These are phyloP conservation scores for Dipodomys ordii DNA, from an alignment of 2,113 vertebrate species.

Conservation along the genomic window DNA sequence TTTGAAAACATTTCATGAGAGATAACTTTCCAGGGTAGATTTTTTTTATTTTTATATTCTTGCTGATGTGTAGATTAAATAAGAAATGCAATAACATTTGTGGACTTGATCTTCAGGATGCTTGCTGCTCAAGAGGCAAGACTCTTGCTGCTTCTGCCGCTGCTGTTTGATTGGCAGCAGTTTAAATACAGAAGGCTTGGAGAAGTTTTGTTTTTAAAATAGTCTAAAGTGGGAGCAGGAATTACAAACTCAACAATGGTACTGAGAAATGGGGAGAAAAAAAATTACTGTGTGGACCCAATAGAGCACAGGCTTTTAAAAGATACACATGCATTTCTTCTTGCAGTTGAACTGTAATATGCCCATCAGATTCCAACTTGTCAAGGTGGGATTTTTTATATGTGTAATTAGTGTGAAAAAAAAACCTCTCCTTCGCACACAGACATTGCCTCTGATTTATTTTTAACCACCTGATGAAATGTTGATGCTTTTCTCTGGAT, in stretches of 20 bases:
- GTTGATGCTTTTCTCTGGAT: background rate
- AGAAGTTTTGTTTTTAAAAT: conserved; percentile 72
- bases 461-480: background rate
- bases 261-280: background rate
- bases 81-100: conserved; percentile 79
- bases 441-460: background rate
- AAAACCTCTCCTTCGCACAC: background rate
- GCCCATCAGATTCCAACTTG: background rate
- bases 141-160: conserved; percentile 45
- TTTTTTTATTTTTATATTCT: background rate
- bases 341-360: background rate
- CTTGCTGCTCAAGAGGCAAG: conserved; percentile 63
- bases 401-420: background rate
- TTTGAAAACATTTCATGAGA: conserved; percentile 55
- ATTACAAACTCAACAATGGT: conserved; percentile 26
- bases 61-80: conserved; percentile 61
- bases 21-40: background rate
- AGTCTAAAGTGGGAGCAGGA: conserved; percentile 30
- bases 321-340: background rate
- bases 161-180: conserved; percentile 76
- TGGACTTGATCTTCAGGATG: conserved; percentile 59
- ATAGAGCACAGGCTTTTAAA: background rate
- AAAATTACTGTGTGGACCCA: background rate
- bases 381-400: background rate
- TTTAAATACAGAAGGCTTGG: conserved; percentile 82